Conservation (phyloP, 2,888 invertebrate genomes). For the Dynastes grantii region DNA sequence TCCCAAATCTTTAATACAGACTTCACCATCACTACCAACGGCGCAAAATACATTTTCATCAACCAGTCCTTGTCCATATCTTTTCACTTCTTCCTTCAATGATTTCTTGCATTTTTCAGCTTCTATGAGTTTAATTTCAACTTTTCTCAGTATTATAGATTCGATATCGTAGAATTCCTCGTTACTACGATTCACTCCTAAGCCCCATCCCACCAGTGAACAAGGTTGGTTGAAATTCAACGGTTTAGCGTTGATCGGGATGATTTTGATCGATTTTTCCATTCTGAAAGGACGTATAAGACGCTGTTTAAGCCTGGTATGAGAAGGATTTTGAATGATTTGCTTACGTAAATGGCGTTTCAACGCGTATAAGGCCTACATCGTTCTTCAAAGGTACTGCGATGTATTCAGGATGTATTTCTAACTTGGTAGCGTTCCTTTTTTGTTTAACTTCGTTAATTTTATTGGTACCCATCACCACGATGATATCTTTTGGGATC, state of each 20-base stretch:
- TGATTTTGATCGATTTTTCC: not conserved
- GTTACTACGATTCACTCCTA: not conserved
- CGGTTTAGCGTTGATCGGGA: not conserved
- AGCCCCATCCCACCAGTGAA: not conserved
- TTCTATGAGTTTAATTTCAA: not conserved
- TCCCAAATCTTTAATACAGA: not conserved
- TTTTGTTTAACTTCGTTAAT: not conserved
- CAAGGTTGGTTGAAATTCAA: not conserved
- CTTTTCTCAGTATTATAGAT: not conserved
- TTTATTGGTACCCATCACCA: conserved; percentile 8
- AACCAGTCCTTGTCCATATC: not conserved
- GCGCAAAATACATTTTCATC: conserved; percentile 3
- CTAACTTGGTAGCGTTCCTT: not conserved
- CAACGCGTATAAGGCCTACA: not conserved
- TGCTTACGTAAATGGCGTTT: not conserved
- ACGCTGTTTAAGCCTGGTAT: too few relatives aligned
- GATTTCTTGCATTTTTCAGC: not conserved
- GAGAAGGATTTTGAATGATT: not conserved
- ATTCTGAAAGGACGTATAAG: not conserved
- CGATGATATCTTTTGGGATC: not conserved
- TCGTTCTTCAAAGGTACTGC: not conserved
- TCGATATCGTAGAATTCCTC: not conserved
- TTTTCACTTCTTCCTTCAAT: not conserved
- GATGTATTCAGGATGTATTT: not conserved
- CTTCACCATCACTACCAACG: not conserved